phyloP scores from a whole-genome alignment of 2,797 vertebrate species.

The Gymnoscopelus braueri region DNA sequence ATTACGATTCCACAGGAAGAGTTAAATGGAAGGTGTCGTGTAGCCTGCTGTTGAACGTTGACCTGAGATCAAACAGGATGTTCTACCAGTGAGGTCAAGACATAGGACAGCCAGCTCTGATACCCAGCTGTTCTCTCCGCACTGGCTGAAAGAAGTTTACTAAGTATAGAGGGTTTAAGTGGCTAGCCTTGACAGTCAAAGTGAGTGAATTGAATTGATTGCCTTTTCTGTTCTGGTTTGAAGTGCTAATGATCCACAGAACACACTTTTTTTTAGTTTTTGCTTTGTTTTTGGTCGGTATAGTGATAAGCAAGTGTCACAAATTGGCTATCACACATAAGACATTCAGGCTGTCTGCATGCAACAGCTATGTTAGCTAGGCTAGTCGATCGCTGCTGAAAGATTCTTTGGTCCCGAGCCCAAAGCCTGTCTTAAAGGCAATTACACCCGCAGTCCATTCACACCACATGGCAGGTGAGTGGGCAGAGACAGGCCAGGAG shows the following conservation, averaged over 20 bases:
- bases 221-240: constrained; percentile 40
- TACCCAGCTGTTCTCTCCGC: background rate
- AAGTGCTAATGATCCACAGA: constrained; percentile 53
- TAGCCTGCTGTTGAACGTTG: background rate
- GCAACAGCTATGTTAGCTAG: constrained; percentile 75
- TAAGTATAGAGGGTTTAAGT: no score
- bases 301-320: constrained; percentile 50
- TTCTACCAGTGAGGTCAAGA: background rate
- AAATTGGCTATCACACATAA: constrained; percentile 55
- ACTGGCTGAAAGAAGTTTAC: background rate
- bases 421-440: constrained; percentile 64
- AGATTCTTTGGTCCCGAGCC: constrained; percentile 57
- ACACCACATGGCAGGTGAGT: constrained; percentile 15
- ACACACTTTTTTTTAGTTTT: background rate
- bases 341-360: constrained; percentile 59
- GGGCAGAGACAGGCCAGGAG: constrained; percentile 17
- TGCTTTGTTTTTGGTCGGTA: constrained; percentile 24
- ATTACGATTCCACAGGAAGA: background rate
- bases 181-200: constrained; percentile 12
- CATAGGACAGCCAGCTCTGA: background rate
- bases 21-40: background rate
- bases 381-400: constrained; percentile 74
- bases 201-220: constrained; percentile 27
- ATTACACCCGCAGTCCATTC: constrained; percentile 59
- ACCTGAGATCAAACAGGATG: background rate